Conservation (phyloP, 2,797 vertebrate species). For the Peromyscus eremicus region DNA sequence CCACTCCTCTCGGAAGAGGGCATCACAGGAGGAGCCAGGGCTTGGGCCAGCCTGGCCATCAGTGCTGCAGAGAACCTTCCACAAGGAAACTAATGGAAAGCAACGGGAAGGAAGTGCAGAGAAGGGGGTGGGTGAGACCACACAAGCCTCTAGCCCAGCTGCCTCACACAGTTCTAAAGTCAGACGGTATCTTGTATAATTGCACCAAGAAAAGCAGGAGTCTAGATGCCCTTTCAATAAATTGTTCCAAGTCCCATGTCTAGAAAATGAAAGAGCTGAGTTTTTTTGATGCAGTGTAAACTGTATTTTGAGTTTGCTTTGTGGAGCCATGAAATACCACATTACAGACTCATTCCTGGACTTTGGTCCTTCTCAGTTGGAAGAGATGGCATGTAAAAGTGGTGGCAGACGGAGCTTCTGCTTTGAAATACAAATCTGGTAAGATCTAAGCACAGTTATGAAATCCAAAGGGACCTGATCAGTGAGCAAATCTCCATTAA, state of each 20-base stretch:
- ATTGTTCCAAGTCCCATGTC: not conserved
- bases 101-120: not conserved
- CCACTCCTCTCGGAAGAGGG: not conserved
- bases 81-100: too few relatives aligned
- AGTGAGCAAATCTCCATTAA: slow-evolving; percentile 11
- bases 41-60: not conserved
- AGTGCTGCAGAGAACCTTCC: not conserved
- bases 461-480: not conserved
- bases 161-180: not conserved
- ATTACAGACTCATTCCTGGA: not conserved
- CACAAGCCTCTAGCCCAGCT: not conserved
- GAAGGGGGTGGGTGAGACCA: not conserved
- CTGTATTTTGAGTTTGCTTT: not conserved
- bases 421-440: slow-evolving; percentile 36
- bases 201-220: not conserved
- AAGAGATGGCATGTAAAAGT: not conserved
- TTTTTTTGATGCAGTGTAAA: not conserved
- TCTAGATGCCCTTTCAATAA: not conserved
- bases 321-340: not conserved
- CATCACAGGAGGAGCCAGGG: too few relatives aligned
- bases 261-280: not conserved
- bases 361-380: not conserved
- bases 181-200: not conserved
- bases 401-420: not conserved
- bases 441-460: not conserved